Conservation (phyloP, 2,888 invertebrate genomes). For the Timandra comae region DNA sequence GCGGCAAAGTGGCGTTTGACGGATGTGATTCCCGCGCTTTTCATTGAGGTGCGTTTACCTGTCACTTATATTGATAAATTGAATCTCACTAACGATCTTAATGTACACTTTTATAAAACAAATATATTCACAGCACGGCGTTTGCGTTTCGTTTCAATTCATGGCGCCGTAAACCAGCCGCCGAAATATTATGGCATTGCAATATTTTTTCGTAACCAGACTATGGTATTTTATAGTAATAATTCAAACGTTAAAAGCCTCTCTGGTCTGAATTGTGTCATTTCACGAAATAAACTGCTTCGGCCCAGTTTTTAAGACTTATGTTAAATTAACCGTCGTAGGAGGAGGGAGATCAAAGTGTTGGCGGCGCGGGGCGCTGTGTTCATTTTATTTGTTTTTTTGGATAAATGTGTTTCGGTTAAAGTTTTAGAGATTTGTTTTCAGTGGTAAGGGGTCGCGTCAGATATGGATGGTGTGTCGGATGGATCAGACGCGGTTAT, state of each 20-base stretch:
- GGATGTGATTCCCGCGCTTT: slow-evolving; percentile 66
- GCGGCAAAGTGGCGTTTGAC: slow-evolving; percentile 61
- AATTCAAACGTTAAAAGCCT: slow-evolving; percentile 33
- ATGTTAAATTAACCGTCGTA: slow-evolving; percentile 40
- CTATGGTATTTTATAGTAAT: slow-evolving; percentile 20
- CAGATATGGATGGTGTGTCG: slow-evolving; percentile 50
- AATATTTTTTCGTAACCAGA: slow-evolving; percentile 22
- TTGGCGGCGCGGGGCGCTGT: slow-evolving; percentile 5
- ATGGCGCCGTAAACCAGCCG: neutral
- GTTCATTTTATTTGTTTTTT: slow-evolving; percentile 30
- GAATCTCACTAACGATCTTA: slow-evolving; percentile 37
- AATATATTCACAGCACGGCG: neutral
- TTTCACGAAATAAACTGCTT: slow-evolving; percentile 48
- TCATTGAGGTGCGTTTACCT: slow-evolving; percentile 65
- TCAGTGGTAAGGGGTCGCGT: slow-evolving; percentile 23
- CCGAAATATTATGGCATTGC: slow-evolving; percentile 3
- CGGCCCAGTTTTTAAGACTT: slow-evolving; percentile 50
- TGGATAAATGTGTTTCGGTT: slow-evolving; percentile 20
- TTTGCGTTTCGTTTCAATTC: slow-evolving; percentile 2
- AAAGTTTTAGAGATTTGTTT: slow-evolving; percentile 14
- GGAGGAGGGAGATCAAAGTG: slow-evolving; percentile 47
- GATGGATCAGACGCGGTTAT: slow-evolving; percentile 39
- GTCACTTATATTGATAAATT: slow-evolving; percentile 45
- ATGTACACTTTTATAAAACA: slow-evolving; percentile 6
- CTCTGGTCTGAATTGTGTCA: slow-evolving; percentile 42